A percentile compares a stretch with the other conserved stretches of the same genome.
Conservation (phyloP, 2,797 vertebrate genomes). For the Vireo griseus region DNA sequence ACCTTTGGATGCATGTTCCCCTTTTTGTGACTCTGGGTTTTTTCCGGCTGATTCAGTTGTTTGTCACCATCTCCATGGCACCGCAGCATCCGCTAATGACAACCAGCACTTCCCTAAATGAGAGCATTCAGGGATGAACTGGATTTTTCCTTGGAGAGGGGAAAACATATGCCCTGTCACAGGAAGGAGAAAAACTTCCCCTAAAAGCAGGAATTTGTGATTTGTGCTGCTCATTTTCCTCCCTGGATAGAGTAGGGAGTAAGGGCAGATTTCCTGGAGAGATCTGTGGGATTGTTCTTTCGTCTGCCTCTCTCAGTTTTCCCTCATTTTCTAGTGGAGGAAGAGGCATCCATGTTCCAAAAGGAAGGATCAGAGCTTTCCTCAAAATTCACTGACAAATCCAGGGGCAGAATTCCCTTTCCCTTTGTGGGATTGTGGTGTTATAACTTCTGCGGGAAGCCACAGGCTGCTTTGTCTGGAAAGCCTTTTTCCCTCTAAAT, state of each 20-base stretch:
- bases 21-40: neutral
- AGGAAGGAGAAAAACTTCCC: neutral
- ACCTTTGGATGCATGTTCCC: neutral
- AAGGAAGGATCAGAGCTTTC: neutral
- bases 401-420: neutral
- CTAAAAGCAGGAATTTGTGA: neutral
- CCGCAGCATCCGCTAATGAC: neutral
- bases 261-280: neutral
- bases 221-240: neutral
- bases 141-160: neutral
- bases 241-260: neutral
- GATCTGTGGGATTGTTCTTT: neutral
- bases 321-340: neutral
- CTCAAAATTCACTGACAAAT: neutral
- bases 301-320: neutral
- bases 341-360: neutral
- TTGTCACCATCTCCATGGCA: conserved; percentile 22
- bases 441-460: neutral
- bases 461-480: neutral
- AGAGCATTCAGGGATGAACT: neutral
- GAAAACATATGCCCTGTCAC: neutral
- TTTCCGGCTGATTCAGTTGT: neutral
- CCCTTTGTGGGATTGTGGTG: too few species aligned
- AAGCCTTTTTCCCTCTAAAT: neutral
- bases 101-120: neutral